Evolutionary conservation across 2,797 vertebrate species (phyloP).

Genomic region (Crocodylus rhombifer): DNA sequence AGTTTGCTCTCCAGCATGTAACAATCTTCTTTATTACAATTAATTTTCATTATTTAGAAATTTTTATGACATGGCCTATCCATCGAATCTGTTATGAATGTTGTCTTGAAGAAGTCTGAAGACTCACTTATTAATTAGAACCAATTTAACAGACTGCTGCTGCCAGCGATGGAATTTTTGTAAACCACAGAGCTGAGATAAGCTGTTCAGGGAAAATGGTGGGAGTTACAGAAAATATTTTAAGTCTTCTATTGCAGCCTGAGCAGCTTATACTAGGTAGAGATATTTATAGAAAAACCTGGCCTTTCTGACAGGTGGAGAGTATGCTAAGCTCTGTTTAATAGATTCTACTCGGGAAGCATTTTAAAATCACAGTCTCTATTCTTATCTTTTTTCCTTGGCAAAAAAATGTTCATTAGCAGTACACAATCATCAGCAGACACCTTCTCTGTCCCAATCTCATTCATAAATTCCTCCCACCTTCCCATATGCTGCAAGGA

Average conservation of each 20-base stretch:
- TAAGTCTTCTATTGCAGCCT: conserved; percentile 27
- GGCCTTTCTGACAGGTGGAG: not conserved
- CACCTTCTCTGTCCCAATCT: not conserved
- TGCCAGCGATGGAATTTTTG: conserved; percentile 54
- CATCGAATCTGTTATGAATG: conserved; percentile 53
- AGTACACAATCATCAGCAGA: not conserved
- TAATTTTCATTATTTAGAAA: conserved; percentile 39
- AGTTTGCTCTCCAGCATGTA: conserved; percentile 16
- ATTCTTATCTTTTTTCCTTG: not conserved
- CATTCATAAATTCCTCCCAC: not conserved
- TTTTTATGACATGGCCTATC: not conserved
- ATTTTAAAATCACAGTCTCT: not conserved
- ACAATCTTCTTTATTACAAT: conserved; percentile 31
- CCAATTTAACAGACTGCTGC: conserved; percentile 54
- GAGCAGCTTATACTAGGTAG: conserved; percentile 14
- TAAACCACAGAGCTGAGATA: conserved; percentile 70
- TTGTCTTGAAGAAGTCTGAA: conserved; percentile 68
- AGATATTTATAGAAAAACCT: conserved; percentile 10
- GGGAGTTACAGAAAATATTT: conserved; percentile 52
- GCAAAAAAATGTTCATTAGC: not conserved
- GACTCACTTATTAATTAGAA: conserved; percentile 74
- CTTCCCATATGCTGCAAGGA: not conserved
- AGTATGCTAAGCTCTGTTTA: not conserved
- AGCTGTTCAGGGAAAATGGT: conserved; percentile 55
- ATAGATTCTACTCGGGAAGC: not conserved